These are phyloP conservation scores for Hypotaenidia okinawae DNA, from an alignment of 2,797 vertebrate species.

Conservation along the genomic window DNA sequence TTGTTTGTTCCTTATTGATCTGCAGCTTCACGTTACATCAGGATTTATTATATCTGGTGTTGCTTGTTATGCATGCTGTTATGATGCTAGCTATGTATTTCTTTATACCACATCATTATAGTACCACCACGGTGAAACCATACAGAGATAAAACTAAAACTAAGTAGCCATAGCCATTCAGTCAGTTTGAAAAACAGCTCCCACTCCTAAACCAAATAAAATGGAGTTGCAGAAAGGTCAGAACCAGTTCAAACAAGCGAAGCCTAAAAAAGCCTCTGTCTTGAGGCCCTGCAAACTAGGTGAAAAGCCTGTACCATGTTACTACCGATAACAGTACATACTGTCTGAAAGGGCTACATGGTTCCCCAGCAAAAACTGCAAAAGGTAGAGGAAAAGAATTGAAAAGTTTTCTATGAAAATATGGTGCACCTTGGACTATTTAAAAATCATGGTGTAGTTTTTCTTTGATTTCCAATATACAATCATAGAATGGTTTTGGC, in stretches of 20 bases:
- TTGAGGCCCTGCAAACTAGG: not conserved
- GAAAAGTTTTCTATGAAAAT: not conserved
- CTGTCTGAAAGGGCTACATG: not conserved
- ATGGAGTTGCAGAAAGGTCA: not conserved
- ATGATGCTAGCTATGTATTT: no score
- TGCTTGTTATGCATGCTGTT: not conserved
- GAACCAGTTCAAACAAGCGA: not conserved
- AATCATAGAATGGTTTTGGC: not conserved
- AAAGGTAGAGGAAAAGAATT: not conserved
- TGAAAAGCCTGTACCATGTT: not conserved
- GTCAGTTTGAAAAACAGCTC: not conserved
- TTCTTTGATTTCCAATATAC: not conserved
- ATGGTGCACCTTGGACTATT: not conserved
- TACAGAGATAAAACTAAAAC: not conserved
- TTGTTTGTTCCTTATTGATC: not conserved
- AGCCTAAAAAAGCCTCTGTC: not conserved
- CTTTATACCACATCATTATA: no score
- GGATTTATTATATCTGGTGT: not conserved
- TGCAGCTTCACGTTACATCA: not conserved
- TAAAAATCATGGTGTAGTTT: not conserved
- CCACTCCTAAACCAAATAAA: not conserved
- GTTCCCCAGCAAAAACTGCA: not conserved
- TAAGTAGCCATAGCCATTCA: not conserved
- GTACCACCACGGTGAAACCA: no score
- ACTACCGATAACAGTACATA: not conserved